A percentile compares a stretch with the other conserved stretches of the same genome.
phyloP scores from a whole-genome alignment of 2,797 vertebrate species.

The Melopsittacus undulatus region DNA sequence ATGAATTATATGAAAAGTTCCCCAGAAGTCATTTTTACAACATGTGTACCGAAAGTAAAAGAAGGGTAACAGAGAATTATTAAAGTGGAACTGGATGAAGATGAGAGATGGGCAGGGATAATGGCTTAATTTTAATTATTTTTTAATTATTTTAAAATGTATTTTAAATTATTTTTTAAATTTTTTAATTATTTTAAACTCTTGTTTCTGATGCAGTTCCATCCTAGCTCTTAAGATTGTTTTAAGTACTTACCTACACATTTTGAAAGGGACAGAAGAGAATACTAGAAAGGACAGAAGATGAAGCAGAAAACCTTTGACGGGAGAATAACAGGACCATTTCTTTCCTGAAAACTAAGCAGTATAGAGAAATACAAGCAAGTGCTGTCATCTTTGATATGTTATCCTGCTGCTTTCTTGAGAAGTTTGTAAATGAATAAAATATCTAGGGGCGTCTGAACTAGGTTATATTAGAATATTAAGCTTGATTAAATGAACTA shows the following conservation, averaged over 20 bases:
- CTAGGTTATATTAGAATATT: constrained; percentile 19
- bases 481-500: not conserved
- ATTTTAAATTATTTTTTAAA: too few relatives aligned
- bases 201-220: not conserved
- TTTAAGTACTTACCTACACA: not conserved
- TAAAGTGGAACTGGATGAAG: not conserved
- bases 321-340: not conserved
- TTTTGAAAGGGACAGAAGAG: not conserved
- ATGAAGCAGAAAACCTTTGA: not conserved
- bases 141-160: not conserved
- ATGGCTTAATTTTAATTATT: not conserved
- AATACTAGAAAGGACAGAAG: not conserved
- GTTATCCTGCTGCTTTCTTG: not conserved
- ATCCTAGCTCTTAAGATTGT: not conserved
- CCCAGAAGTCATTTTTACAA: not conserved
- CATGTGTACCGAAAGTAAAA: not conserved
- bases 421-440: constrained; percentile 47
- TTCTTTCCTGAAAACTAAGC: not conserved
- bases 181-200: not conserved
- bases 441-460: not conserved
- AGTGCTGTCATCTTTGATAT: constrained; percentile 5
- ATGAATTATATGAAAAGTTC: not conserved
- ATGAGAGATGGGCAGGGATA: not conserved
- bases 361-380: not conserved
- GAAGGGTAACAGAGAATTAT: not conserved